These are phyloP conservation scores for Nycticebus coucang DNA, from an alignment of 2,113 vertebrate genomes.

Conservation along the genomic window DNA sequence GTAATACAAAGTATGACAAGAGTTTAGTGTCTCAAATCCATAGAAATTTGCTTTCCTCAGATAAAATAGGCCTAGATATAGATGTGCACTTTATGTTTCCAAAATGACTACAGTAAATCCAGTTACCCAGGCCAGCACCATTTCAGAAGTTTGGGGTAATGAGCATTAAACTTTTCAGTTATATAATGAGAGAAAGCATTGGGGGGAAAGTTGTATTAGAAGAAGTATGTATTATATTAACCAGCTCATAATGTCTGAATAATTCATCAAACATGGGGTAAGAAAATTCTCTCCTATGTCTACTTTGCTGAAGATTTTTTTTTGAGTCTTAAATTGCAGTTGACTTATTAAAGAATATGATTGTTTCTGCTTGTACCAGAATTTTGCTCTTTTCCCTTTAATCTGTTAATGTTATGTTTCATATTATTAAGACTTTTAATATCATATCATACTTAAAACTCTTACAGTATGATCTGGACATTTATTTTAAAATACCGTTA, in stretches of 20 bases:
- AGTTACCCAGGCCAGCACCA: background rate
- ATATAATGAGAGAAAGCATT: background rate
- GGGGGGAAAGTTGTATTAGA: background rate
- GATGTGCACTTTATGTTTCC: background rate
- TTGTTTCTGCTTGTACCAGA: background rate
- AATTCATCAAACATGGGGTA: background rate
- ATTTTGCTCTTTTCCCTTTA: background rate
- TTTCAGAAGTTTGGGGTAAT: background rate
- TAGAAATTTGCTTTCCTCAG: slow-evolving; percentile 3
- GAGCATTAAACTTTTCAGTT: background rate
- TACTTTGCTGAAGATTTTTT: background rate
- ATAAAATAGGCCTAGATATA: background rate
- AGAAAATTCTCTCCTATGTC: background rate
- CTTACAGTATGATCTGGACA: background rate
- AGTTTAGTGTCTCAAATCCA: background rate
- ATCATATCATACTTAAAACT: background rate
- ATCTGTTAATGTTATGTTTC: background rate
- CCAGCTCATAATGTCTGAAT: background rate
- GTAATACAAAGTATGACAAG: slow-evolving; percentile 21
- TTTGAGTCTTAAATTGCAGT: background rate
- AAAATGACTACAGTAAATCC: background rate
- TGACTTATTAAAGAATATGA: background rate
- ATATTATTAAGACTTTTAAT: background rate
- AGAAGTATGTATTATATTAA: background rate
- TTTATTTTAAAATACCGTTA: background rate